These are phyloP conservation scores for Cromileptes altivelis DNA, from an alignment of 2,113 vertebrate species.

Conservation along the genomic window DNA sequence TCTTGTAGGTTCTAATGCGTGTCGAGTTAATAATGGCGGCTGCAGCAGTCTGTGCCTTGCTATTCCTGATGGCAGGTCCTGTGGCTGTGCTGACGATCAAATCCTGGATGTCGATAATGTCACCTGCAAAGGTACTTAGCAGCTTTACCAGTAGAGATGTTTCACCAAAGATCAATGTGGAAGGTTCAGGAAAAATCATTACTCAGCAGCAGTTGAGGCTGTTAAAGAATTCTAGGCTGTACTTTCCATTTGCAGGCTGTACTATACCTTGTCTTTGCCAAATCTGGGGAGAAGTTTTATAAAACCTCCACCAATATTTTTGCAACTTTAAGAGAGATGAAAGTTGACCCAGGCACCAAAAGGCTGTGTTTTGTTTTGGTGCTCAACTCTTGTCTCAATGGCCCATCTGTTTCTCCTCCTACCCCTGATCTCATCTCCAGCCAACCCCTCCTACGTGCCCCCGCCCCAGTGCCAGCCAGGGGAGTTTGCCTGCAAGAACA, in stretches of 20 bases:
- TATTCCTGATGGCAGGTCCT: constrained; percentile 89
- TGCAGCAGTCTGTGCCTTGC: constrained; percentile 97
- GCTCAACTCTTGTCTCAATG: constrained; percentile 33
- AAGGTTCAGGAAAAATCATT: constrained; percentile 52
- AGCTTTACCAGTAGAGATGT: constrained; percentile 24
- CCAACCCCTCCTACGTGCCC: constrained; percentile 95
- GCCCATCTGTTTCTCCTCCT: constrained; percentile 58
- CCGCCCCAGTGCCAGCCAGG: constrained; percentile 96
- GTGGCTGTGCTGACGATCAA: constrained; percentile 95
- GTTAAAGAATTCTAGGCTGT: constrained; percentile 26
- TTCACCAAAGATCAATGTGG: constrained; percentile 23
- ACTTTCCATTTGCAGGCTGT: constrained; percentile 26
- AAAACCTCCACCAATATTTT: constrained; percentile 37
- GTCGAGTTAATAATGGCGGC: constrained; percentile 93
- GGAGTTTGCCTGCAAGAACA: constrained; percentile 98
- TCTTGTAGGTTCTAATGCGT: constrained; percentile 89
- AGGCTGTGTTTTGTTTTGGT: constrained; percentile 51
- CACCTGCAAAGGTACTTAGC: constrained; percentile 91
- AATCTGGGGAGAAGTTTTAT: constrained; percentile 14
- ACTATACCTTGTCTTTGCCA: constrained; percentile 1
- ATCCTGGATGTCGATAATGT: constrained; percentile 88
- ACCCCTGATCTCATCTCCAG: constrained; percentile 79
- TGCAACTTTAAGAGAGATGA: constrained; percentile 10
- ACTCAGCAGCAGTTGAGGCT: constrained; percentile 23
- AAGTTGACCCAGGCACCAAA: constrained; percentile 26